phyloP scores from a whole-genome alignment of 1,140 invertebrate genomes.

The Thaumetopoea pityocampa region DNA sequence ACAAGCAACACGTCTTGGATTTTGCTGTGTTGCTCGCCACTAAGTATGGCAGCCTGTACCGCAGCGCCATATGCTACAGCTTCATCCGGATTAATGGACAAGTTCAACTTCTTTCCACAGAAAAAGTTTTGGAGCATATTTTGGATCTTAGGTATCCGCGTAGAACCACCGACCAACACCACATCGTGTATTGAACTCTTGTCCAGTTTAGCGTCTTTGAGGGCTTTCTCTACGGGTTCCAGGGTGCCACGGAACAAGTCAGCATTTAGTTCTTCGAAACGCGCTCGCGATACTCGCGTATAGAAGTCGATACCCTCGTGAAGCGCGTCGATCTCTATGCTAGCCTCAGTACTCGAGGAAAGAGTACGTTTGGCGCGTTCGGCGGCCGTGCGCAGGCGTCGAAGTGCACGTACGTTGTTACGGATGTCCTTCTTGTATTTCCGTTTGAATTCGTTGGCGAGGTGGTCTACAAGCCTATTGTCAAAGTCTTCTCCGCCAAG shows the following conservation, averaged over 20 bases:
- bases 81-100: constrained; percentile 83
- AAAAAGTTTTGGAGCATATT: constrained; percentile 80
- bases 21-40: constrained; percentile 75
- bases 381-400: constrained; percentile 81
- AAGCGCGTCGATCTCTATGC: constrained; percentile 77
- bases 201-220: constrained; percentile 85
- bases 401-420: constrained; percentile 68
- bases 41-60: constrained; percentile 80
- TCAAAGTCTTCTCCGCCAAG: constrained; percentile 92
- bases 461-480: constrained; percentile 86
- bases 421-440: constrained; percentile 74
- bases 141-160: constrained; percentile 82
- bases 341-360: constrained; percentile 77
- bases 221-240: constrained; percentile 80
- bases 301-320: constrained; percentile 79
- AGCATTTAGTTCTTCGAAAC: constrained; percentile 80
- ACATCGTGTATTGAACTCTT: constrained; percentile 85
- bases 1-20: constrained; percentile 87
- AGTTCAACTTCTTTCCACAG: constrained; percentile 78
- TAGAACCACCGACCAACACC: constrained; percentile 88
- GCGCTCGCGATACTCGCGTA: constrained; percentile 77
- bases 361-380: constrained; percentile 79
- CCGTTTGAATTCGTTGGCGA: constrained; percentile 77
- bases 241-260: constrained; percentile 79
- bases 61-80: constrained; percentile 82